These are phyloP conservation scores for Pediacus dermestoides DNA, from an alignment of 2,888 invertebrate genomes.

Conservation along the genomic window DNA sequence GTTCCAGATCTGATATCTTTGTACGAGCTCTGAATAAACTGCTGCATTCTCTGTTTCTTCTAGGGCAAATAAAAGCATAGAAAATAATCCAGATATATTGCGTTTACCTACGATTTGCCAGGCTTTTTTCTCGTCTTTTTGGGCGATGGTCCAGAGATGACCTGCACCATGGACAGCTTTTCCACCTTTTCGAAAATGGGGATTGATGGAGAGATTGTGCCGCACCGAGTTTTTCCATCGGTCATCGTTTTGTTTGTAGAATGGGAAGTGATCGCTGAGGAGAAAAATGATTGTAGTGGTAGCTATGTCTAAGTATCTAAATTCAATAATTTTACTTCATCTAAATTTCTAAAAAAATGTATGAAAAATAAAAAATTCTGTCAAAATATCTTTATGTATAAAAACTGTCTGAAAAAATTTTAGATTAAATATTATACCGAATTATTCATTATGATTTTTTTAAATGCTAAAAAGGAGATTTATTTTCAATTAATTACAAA, in stretches of 20 bases:
- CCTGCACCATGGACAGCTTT: constrained; percentile 85
- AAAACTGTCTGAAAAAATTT: too few relatives aligned
- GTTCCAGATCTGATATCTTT: constrained; percentile 40
- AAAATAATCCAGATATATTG: background rate
- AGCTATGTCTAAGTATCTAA: too few relatives aligned
- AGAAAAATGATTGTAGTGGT: constrained; percentile 20
- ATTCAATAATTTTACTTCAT: background rate
- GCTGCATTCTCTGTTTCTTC: constrained; percentile 56
- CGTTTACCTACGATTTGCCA: constrained; percentile 59
- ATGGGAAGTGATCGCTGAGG: constrained; percentile 79
- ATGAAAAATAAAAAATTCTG: constrained; percentile 75
- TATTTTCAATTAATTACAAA: too few relatives aligned
- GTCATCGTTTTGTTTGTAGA: constrained; percentile 85
- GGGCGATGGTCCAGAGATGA: constrained; percentile 84
- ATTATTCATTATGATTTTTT: too few relatives aligned
- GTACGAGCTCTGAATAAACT: constrained; percentile 50
- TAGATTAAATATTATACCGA: too few relatives aligned
- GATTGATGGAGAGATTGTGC: constrained; percentile 88
- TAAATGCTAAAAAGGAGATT: too few relatives aligned
- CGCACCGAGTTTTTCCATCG: constrained; percentile 91
- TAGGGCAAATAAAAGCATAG: constrained; percentile 29
- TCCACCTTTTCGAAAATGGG: constrained; percentile 83
- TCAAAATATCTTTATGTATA: too few relatives aligned
- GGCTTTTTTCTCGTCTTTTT: constrained; percentile 57
- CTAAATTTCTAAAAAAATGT: background rate